Evolutionary conservation across 92 coral and sea anemone species (phyloP), one percentile per base, ranked within the genome.

Genomic region (Meandrina meandrites): DNA sequence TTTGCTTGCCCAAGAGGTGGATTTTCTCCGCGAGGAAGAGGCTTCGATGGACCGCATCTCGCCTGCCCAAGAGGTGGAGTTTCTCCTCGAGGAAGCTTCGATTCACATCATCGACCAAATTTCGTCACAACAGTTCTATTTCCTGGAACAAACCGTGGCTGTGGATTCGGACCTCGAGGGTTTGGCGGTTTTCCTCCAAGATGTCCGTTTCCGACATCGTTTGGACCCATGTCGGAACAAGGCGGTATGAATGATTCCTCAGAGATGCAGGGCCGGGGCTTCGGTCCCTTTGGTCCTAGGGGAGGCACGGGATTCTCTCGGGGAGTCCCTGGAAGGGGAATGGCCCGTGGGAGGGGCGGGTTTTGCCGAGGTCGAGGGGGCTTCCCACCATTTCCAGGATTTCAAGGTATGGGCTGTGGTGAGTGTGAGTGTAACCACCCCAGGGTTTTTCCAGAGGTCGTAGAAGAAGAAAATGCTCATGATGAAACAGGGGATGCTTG

Each of bases 91-190:
- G 82, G 82, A 35, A 21, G 71, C n/a, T 64, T 81, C 71, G 34
- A 34, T 79, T 60, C 28, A 7, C 30, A 16, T 40, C 75, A 64
- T 81, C 84, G 75, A 19, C 75, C 56, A 31, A 62, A 40, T 70
- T 66, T 81, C 28, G 0, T 21, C 32, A 40, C 75, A 16, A 37
- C 18, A 40, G 75, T 17, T 37, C 84, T 56, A 18, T 81, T 81
- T 42, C 79, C 79, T 0, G 79, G 79, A 12, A 31, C 45, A 50
- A 54, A 54, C 22, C 79, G 79, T 48, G 66, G 79, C 34, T 71
- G 62, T 83, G 79, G 79, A 18, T 82, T 82, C 24, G 79, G 78
- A 5, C 78, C 78, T 45, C 86, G 67, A 82, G 78, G 79, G 31
- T 50, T 71, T 51, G 50, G 67, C 66, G 79, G 79, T 83, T 70